Percentiles rank a stretch among this genome's conserved stretches.
Evolutionary conservation across 2,888 invertebrate species (phyloP).

Genomic region (Spilosoma lubricipeda): DNA sequence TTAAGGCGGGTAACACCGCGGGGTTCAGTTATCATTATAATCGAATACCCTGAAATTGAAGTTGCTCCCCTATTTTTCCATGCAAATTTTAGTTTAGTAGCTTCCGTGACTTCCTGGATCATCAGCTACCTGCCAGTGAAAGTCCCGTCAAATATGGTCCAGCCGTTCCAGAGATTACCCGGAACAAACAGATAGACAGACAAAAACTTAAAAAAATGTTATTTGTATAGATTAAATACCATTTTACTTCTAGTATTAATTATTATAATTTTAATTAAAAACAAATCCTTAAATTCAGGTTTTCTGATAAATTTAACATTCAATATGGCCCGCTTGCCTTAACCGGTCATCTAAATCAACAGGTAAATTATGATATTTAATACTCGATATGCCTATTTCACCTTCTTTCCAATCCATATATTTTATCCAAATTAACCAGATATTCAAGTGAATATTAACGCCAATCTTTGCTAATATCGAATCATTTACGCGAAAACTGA

Average conservation of each 20-base stretch:
- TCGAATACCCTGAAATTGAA: too few species aligned
- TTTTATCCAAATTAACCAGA: constrained; percentile 20
- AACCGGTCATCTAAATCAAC: neutral
- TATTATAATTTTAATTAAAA: neutral
- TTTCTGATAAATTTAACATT: neutral
- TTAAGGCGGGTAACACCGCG: too few species aligned
- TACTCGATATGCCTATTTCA: neutral
- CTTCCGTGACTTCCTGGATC: too few species aligned
- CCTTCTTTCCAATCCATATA: neutral
- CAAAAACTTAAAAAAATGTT: too few species aligned
- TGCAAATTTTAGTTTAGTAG: too few species aligned
- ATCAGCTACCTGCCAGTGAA: too few species aligned
- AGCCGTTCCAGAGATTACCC: too few species aligned
- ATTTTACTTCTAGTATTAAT: neutral
- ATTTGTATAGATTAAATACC: too few species aligned
- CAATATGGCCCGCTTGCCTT: neutral
- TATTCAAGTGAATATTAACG: constrained; percentile 21
- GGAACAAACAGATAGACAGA: too few species aligned
- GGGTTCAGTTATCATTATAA: too few species aligned
- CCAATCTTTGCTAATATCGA: constrained; percentile 30
- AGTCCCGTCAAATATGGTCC: too few species aligned
- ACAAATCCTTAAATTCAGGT: neutral
- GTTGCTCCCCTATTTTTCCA: too few species aligned
- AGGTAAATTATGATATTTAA: neutral
- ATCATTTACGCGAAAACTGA: constrained; percentile 34